Percentiles rank a stretch among this genome's conserved stretches.
phyloP scores from a whole-genome alignment of 2,888 invertebrate species.

The Sarcophaga caerulescens region DNA sequence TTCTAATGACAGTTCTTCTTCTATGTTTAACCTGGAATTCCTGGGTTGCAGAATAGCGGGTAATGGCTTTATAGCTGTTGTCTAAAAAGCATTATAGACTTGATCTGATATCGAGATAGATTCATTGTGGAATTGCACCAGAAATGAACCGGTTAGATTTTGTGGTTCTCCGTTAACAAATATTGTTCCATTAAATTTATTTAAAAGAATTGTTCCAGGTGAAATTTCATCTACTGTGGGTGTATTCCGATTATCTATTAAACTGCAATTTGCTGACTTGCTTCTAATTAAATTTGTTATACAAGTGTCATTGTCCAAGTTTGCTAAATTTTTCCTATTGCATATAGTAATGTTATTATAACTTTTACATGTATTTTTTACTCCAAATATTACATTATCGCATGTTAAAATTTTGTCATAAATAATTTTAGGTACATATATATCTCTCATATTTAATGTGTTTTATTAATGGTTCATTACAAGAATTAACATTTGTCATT shows the following conservation, averaged over 20 bases:
- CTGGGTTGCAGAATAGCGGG: conserved; percentile 33
- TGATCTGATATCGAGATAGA: neutral
- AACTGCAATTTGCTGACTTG: conserved; percentile 1
- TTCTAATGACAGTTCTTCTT: conserved; percentile 28
- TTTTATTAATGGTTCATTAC: conserved; percentile 3
- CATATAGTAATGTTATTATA: conserved; percentile 26
- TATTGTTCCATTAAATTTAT: conserved; percentile 21
- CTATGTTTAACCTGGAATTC: neutral
- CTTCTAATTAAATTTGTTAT: conserved; percentile 26
- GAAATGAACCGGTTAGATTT: conserved; percentile 15
- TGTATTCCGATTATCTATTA: neutral
- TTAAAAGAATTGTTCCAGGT: conserved; percentile 7
- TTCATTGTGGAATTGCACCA: conserved; percentile 16
- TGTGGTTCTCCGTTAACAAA: conserved; percentile 17
- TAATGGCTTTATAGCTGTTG: conserved; percentile 8
- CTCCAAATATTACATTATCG: conserved; percentile 2
- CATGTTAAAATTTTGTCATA: neutral
- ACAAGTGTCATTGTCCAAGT: conserved; percentile 4
- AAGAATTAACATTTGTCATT: conserved; percentile 5
- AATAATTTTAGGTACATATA: conserved; percentile 2
- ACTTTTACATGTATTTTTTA: conserved; percentile 11
- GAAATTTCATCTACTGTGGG: conserved; percentile 20
- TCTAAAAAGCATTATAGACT: conserved; percentile 4
- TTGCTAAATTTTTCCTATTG: conserved; percentile 1
- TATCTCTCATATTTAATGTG: conserved; percentile 7